Conservation (phyloP, 2,797 vertebrate species). For the Tenualosa thibaudeaui region DNA sequence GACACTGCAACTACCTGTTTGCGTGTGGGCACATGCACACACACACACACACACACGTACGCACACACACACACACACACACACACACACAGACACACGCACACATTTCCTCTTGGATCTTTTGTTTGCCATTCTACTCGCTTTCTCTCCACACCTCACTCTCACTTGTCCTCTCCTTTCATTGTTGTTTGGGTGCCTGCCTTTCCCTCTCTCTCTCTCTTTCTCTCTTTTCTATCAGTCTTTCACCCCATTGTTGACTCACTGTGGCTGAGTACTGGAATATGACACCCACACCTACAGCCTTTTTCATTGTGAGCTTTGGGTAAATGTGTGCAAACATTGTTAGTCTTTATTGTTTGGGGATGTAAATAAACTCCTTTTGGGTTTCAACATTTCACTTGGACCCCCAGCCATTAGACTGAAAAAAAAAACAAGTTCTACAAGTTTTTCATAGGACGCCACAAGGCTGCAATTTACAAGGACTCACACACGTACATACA, state of each 20-base stretch:
- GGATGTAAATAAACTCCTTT: neutral
- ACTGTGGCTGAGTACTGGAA: constrained; percentile 48
- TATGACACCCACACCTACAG: neutral
- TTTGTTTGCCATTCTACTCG: neutral
- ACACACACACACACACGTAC: neutral
- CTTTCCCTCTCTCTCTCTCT: constrained; percentile 19
- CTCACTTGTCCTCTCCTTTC: neutral
- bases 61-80: constrained; percentile 8
- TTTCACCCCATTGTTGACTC: constrained; percentile 42
- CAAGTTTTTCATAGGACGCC: neutral
- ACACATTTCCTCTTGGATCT: neutral
- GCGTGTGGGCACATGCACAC: neutral
- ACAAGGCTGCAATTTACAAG: neutral
- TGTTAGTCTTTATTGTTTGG: neutral
- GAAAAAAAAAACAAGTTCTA: neutral
- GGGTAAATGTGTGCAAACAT: constrained; percentile 15
- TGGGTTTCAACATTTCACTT: neutral
- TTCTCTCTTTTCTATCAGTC: constrained; percentile 33
- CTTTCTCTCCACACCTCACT: neutral
- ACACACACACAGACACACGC: constrained; percentile 49
- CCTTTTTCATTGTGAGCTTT: neutral
- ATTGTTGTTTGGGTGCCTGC: neutral
- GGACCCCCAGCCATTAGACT: neutral
- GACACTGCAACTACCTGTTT: constrained; percentile 27
- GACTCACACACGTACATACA: neutral